Conservation (phyloP, 2,888 invertebrate species). For the Drosophila macrospina region DNA sequence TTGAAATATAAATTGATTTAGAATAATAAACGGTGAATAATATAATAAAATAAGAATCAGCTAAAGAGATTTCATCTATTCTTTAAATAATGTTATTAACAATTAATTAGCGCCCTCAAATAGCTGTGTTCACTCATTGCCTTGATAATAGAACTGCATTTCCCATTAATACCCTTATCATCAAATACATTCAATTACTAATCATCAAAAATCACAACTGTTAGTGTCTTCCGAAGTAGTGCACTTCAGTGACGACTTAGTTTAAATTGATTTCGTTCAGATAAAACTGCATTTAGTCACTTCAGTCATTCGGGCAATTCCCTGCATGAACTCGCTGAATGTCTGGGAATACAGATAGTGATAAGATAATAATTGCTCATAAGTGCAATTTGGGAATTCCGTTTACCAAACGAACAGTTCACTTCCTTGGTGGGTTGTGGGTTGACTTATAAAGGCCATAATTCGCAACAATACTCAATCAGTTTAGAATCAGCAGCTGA, state of each 20-base stretch:
- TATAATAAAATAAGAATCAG: too few relatives aligned
- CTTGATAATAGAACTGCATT: neutral
- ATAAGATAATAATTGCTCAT: slow-evolving; percentile 34
- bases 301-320: slow-evolving; percentile 34
- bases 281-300: slow-evolving; percentile 23
- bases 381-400: slow-evolving; percentile 12
- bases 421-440: neutral
- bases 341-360: slow-evolving; percentile 2
- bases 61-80: too few relatives aligned
- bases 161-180: slow-evolving; percentile 4
- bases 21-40: too few relatives aligned
- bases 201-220: slow-evolving; percentile 6
- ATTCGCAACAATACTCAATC: neutral
- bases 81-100: too few relatives aligned
- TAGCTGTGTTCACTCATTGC: too few relatives aligned
- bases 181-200: neutral
- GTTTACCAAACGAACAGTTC: neutral
- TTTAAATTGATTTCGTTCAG: slow-evolving; percentile 2
- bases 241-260: slow-evolving; percentile 8
- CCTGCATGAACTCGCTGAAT: slow-evolving; percentile 12
- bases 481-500: slow-evolving; percentile 17
- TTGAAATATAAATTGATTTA: too few relatives aligned
- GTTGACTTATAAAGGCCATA: slow-evolving; percentile 33
- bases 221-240: slow-evolving; percentile 3
- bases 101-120: too few relatives aligned